Conservation (phyloP, 2,888 invertebrate species). For the Drosophila buzzatii region DNA sequence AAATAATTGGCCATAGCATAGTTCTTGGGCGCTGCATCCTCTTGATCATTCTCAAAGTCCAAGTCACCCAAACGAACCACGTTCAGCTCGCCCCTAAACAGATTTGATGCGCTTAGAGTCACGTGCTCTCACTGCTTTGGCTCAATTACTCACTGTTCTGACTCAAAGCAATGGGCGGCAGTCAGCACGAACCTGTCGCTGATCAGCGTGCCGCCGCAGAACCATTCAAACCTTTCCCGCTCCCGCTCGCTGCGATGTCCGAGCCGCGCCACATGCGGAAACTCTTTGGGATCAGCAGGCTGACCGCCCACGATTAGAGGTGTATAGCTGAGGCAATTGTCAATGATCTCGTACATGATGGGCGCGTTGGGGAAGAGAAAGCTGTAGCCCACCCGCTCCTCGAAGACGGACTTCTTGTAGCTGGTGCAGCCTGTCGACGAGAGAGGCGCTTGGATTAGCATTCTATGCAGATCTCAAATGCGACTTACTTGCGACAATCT, state of each 20-base stretch:
- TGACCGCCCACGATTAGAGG: conserved; percentile 85
- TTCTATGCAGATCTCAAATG: neutral
- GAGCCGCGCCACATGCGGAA: conserved; percentile 77
- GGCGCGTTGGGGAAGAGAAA: conserved; percentile 58
- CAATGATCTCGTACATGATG: conserved; percentile 49
- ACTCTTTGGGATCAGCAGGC: conserved; percentile 79
- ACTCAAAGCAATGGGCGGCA: conserved; percentile 70
- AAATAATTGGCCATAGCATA: conserved; percentile 71
- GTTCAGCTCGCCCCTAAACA: conserved; percentile 71
- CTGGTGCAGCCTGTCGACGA: conserved; percentile 53
- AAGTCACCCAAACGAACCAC: conserved; percentile 81
- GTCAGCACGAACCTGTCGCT: conserved; percentile 64
- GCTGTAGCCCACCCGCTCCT: conserved; percentile 60
- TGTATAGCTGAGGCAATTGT: conserved; percentile 61
- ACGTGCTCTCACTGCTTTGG: too few species aligned
- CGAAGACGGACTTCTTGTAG: conserved; percentile 70
- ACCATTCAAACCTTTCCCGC: conserved; percentile 59
- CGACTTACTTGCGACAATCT: conserved; percentile 45
- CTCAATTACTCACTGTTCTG: conserved; percentile 51
- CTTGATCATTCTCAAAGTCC: conserved; percentile 67
- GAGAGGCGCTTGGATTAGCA: neutral
- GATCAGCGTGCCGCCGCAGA: conserved; percentile 80
- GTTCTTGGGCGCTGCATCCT: conserved; percentile 77
- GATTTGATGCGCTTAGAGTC: neutral
- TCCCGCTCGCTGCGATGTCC: conserved; percentile 34